Percentiles rank a stretch among this genome's conserved stretches.
Evolutionary conservation across 64 coral and sea anemone genomes (phyloP).

Genomic region (Trachythela sp.): DNA sequence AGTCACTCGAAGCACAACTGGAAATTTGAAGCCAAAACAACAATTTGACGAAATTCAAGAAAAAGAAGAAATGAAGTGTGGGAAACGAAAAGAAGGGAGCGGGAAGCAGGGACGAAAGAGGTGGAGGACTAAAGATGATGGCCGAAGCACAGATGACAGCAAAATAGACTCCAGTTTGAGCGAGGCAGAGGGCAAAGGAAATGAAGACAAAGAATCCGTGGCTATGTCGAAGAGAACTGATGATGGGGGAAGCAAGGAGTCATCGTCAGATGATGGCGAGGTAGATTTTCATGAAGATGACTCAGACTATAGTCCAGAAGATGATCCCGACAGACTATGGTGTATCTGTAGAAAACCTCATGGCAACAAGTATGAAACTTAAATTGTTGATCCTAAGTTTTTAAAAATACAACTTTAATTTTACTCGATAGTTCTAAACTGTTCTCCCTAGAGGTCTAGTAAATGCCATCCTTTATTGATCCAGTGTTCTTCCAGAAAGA

Average conservation of each 20-base stretch:
- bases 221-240: neutral
- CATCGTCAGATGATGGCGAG: slow-evolving; percentile 41
- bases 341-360: slow-evolving; percentile 95
- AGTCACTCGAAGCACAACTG: slow-evolving; percentile 17
- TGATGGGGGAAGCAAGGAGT: neutral
- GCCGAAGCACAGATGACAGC: neutral
- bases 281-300: slow-evolving; percentile 57
- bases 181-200: too few relatives aligned
- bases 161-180: slow-evolving; percentile 34
- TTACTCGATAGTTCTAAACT: too few relatives aligned
- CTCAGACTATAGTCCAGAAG: slow-evolving; percentile 95
- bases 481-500: too few relatives aligned
- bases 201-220: too few relatives aligned
- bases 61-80: slow-evolving; percentile 24
- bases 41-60: slow-evolving; percentile 36
- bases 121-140: neutral
- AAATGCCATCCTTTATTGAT: too few relatives aligned
- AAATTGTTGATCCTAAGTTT: neutral
- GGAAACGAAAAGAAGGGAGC: neutral
- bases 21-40: slow-evolving; percentile 31
- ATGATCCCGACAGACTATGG: slow-evolving; percentile 87
- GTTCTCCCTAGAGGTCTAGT: too few relatives aligned
- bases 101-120: slow-evolving; percentile 18
- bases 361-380: slow-evolving; percentile 74
- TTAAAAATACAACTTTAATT: too few relatives aligned